Conservation (phyloP, 2,797 vertebrate genomes). For the Bryconaethiops microstoma region DNA sequence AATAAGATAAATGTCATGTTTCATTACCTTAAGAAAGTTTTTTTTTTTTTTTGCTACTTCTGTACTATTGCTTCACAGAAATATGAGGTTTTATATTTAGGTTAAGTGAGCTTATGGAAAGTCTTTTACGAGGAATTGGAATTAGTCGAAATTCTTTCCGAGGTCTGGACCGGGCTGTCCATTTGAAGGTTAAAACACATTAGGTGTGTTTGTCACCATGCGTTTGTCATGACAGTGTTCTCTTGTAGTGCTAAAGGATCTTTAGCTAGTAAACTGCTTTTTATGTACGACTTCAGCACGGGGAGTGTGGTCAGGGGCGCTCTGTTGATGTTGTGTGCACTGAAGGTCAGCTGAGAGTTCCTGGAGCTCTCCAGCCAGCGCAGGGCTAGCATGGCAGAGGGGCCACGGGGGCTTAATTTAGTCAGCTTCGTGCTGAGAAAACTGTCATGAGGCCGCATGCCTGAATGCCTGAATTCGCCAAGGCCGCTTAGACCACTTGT, state of each 20-base stretch:
- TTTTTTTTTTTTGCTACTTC: too few species aligned
- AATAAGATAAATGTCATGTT: too few species aligned
- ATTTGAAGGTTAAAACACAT: too few species aligned
- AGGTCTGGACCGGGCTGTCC: background rate
- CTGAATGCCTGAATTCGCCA: slow-evolving; percentile 10
- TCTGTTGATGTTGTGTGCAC: slow-evolving; percentile 1
- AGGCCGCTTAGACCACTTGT: slow-evolving; percentile 11
- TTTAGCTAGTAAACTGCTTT: background rate
- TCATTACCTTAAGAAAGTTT: too few species aligned
- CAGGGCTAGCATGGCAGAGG: slow-evolving; percentile 34
- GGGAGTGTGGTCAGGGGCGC: background rate
- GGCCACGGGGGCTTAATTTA: slow-evolving; percentile 52
- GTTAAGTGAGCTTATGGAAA: too few species aligned
- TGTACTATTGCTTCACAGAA: too few species aligned
- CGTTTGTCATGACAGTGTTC: background rate
- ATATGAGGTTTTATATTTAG: too few species aligned
- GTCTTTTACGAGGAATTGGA: too few species aligned
- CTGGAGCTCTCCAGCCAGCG: slow-evolving; percentile 14
- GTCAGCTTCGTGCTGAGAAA: slow-evolving; percentile 37
- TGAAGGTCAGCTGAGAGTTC: slow-evolving; percentile 52
- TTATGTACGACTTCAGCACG: slow-evolving; percentile 32
- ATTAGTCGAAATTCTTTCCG: too few species aligned
- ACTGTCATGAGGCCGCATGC: slow-evolving; percentile 11
- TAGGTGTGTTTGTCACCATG: too few species aligned
- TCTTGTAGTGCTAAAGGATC: background rate